Evolutionary conservation across 2,888 invertebrate species (phyloP).

Genomic region (Lepidocyrtoides sp.): DNA sequence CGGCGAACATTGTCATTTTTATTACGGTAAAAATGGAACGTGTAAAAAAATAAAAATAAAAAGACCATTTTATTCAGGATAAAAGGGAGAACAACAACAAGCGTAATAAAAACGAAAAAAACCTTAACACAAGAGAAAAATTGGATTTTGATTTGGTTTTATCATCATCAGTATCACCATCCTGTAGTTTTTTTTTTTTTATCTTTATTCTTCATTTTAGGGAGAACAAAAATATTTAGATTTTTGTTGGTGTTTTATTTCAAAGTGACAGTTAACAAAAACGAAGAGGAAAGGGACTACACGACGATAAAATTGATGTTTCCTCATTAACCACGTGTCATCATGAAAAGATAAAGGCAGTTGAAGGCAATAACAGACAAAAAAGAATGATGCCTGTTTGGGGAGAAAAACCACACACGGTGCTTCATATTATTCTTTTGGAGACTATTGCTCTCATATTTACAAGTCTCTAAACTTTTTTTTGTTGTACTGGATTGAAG

Average conservation of each 20-base stretch:
- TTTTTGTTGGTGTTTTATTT: slow-evolving; percentile 55
- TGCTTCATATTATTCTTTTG: background rate
- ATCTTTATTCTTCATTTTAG: background rate
- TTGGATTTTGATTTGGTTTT: slow-evolving; percentile 66
- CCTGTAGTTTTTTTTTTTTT: background rate
- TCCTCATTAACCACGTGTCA: slow-evolving; percentile 78
- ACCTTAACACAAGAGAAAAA: slow-evolving; percentile 19
- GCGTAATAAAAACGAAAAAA: slow-evolving; percentile 4
- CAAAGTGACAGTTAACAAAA: slow-evolving; percentile 51
- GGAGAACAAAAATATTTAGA: slow-evolving; percentile 42
- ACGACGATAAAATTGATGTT: slow-evolving; percentile 63
- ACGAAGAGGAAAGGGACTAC: background rate
- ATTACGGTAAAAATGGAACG: slow-evolving; percentile 66
- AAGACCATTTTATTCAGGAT: slow-evolving; percentile 45
- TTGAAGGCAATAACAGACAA: slow-evolving; percentile 56
- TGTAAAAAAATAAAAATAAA: slow-evolving; percentile 42
- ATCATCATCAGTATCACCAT: background rate
- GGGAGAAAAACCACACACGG: slow-evolving; percentile 18
- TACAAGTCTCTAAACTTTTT: too few relatives aligned
- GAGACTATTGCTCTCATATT: too few relatives aligned
- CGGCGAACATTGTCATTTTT: slow-evolving; percentile 66
- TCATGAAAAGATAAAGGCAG: slow-evolving; percentile 60
- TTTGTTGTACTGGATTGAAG: background rate
- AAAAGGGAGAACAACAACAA: background rate
- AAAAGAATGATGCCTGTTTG: slow-evolving; percentile 7